Percentiles rank a stretch among this genome's conserved stretches.
These are phyloP conservation scores for Mormyrus proboscirostris DNA, from an alignment of 2,797 vertebrate genomes.

Conservation along the genomic window DNA sequence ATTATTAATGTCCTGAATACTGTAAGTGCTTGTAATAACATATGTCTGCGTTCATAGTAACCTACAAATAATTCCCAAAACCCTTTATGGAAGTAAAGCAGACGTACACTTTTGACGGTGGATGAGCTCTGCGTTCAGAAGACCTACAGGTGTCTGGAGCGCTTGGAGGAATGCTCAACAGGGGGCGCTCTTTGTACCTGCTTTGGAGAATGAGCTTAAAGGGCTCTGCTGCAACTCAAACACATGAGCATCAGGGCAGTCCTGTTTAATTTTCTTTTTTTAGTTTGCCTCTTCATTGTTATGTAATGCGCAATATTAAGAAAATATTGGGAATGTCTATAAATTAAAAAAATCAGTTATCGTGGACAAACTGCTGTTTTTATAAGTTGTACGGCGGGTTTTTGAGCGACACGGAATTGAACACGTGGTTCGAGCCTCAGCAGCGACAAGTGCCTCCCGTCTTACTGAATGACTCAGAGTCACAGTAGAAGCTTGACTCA, in stretches of 20 bases:
- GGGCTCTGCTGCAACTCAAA: neutral
- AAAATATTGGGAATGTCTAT: neutral
- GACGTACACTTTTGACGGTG: neutral
- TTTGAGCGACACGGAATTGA: neutral
- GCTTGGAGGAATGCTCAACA: neutral
- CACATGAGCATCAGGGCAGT: conserved; percentile 14
- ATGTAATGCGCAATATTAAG: neutral
- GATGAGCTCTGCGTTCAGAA: neutral
- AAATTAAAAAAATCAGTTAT: neutral
- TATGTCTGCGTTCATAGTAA: neutral
- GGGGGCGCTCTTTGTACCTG: neutral
- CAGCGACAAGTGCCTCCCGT: neutral
- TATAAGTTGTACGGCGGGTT: neutral
- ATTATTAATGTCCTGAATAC: neutral
- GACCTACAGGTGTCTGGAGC: neutral
- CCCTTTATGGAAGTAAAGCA: neutral
- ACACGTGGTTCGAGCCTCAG: neutral
- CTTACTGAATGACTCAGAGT: neutral
- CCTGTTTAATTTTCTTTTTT: conserved; percentile 28
- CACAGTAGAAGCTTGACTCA: neutral
- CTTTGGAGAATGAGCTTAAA: neutral
- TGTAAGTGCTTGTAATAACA: neutral
- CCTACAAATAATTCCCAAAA: neutral
- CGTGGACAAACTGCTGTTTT: neutral
- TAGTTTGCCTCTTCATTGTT: neutral